Evolutionary conservation across 2,888 invertebrate species (phyloP).

Genomic region (Drosophila nigricruria): DNA sequence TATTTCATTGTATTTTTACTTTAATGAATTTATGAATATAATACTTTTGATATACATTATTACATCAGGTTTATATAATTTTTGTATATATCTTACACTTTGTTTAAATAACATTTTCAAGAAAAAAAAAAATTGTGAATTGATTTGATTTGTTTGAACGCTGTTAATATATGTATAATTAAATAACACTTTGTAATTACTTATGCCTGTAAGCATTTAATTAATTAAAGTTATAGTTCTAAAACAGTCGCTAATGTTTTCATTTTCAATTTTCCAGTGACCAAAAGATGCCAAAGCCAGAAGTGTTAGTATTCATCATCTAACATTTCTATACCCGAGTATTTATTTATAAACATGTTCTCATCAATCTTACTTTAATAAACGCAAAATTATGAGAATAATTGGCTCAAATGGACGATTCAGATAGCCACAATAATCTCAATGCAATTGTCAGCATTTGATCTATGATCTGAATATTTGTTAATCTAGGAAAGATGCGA

Average conservation of each 20-base stretch:
- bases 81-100: not conserved
- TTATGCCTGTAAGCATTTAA: not conserved
- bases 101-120: not conserved
- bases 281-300: not conserved
- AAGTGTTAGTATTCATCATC: no score
- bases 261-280: not conserved
- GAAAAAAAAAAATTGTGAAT: not conserved
- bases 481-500: no score
- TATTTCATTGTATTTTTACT: not conserved
- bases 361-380: no score
- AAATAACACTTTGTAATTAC: not conserved
- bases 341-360: no score
- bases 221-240: conserved; percentile 2
- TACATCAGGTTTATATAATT: not conserved
- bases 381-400: no score
- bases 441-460: no score
- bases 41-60: not conserved
- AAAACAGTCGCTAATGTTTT: not conserved
- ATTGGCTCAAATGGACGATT: no score
- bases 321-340: no score
- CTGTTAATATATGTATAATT: not conserved
- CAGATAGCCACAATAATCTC: no score
- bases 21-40: not conserved
- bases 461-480: no score
- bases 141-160: not conserved